Evolutionary conservation across 2,888 invertebrate genomes (phyloP).

Genomic region (Andrena fulva): DNA sequence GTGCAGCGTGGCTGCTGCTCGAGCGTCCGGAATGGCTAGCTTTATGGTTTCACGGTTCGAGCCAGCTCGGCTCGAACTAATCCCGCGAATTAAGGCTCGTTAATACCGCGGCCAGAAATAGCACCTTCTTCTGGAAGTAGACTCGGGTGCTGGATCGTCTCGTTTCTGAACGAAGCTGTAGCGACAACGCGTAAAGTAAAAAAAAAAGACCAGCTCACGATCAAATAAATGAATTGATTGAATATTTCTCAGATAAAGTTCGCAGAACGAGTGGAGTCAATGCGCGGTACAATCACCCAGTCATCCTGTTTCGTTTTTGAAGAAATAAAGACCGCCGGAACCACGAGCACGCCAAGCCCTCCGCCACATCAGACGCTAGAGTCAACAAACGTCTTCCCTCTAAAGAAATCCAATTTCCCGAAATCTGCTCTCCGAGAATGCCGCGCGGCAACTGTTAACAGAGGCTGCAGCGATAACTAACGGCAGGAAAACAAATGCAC

Average conservation of each 20-base stretch:
- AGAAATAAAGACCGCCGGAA: no score
- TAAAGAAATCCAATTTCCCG: conserved; percentile 2
- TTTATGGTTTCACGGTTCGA: conserved; percentile 58
- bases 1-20: conserved; percentile 19
- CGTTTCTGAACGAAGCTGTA: conserved; percentile 1
- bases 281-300: no score
- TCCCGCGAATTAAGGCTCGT: conserved; percentile 59
- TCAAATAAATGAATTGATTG: no score
- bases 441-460: not conserved
- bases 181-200: not conserved
- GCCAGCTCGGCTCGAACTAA: conserved; percentile 36
- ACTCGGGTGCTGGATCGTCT: not conserved
- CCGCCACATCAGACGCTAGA: not conserved
- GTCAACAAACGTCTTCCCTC: not conserved
- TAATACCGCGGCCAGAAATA: conserved; percentile 48
- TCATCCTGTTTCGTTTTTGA: no score
- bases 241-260: no score
- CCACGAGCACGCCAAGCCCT: no score
- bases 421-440: not conserved
- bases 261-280: no score
- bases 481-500: conserved; percentile 28
- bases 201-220: not conserved
- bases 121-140: conserved; percentile 11
- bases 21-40: conserved; percentile 37
- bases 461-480: not conserved